Evolutionary conservation across 2,888 invertebrate genomes (phyloP).

Genomic region (Cantharis rufa): DNA sequence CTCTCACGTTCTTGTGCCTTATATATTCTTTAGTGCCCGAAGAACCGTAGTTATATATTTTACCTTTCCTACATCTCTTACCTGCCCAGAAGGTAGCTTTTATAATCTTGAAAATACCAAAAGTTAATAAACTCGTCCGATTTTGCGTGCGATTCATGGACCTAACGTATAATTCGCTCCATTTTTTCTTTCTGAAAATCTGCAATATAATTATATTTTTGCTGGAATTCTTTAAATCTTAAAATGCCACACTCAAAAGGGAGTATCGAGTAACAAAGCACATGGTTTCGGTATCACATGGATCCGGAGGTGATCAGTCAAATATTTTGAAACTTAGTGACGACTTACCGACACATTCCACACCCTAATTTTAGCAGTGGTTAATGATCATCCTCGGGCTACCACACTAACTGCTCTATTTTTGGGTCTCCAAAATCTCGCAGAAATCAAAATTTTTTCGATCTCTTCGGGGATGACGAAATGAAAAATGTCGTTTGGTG

Average conservation of each 20-base stretch:
- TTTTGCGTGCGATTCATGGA: no score
- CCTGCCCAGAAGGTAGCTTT: background rate
- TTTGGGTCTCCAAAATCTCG: background rate
- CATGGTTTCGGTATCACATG: conserved; percentile 42
- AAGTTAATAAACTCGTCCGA: background rate
- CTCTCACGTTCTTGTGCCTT: conserved; percentile 29
- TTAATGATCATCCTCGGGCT: conserved; percentile 18
- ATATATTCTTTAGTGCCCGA: conserved; percentile 15
- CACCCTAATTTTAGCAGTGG: conserved; percentile 19
- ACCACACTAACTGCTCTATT: conserved; percentile 7
- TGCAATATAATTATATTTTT: background rate
- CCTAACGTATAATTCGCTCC: no score
- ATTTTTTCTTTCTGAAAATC: background rate
- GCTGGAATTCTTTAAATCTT: background rate
- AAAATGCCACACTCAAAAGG: background rate
- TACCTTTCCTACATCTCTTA: background rate
- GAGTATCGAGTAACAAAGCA: conserved; percentile 34
- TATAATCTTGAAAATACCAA: background rate
- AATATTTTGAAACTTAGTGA: conserved; percentile 44
- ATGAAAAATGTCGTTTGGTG: conserved; percentile 16
- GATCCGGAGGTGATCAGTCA: conserved; percentile 41
- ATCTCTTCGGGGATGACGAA: background rate
- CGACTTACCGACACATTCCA: conserved; percentile 40
- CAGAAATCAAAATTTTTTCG: background rate
- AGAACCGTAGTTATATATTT: background rate